phyloP scores from a whole-genome alignment of 2,888 invertebrate species.

The Mactromeris polynyma region DNA sequence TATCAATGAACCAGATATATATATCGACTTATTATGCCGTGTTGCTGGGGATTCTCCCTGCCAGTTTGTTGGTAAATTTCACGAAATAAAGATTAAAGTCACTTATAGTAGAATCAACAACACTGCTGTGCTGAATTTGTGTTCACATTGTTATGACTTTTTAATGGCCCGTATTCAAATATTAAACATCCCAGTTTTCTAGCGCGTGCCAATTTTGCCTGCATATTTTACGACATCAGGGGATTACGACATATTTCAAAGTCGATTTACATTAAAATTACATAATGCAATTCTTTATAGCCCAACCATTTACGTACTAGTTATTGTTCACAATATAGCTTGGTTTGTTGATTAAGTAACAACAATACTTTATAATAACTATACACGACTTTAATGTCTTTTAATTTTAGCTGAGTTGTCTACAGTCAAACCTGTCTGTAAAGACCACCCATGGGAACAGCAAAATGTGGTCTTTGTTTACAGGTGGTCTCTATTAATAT shows the following conservation, averaged over 20 bases:
- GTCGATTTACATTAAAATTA: slow-evolving; percentile 9
- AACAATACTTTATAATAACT: too few species aligned
- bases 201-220: slow-evolving; percentile 26
- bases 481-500: too few species aligned
- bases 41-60: not conserved
- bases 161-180: slow-evolving; percentile 26
- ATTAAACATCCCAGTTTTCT: slow-evolving; percentile 18
- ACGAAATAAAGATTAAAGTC: not conserved
- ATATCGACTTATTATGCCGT: not conserved
- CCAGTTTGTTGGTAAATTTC: slow-evolving; percentile 8
- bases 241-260: slow-evolving; percentile 4
- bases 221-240: slow-evolving; percentile 19
- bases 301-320: not conserved
- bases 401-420: too few species aligned
- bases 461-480: too few species aligned
- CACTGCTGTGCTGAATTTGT: not conserved
- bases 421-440: too few species aligned
- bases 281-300: not conserved
- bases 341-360: not conserved
- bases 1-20: not conserved
- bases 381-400: too few species aligned
- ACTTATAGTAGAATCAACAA: not conserved
- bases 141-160: slow-evolving; percentile 23
- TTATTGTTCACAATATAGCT: not conserved
- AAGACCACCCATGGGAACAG: too few species aligned